Evolutionary conservation across 2,113 vertebrate genomes (phyloP), one percentile per base, ranked within the genome.

Genomic region (Onychostruthus taczanowskii): DNA sequence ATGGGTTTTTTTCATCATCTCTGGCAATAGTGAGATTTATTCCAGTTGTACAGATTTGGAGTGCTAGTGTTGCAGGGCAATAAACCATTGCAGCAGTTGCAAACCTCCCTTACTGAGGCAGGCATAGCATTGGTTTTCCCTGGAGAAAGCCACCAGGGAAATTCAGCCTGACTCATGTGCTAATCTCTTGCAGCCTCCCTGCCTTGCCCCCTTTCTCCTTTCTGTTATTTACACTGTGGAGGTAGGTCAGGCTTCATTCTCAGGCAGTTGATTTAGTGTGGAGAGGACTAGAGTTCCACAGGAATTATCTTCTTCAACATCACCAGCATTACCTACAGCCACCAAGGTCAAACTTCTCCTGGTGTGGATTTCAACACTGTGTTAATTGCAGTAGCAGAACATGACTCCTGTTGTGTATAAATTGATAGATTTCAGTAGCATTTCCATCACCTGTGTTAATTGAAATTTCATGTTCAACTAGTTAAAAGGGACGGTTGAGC

Each of bases 1-100:
- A 21, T 11, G 35, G 1, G 0, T 1, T 0, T 12, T 49, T 61
- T 41, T 83, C 39, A 76, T 62, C 17, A 8, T 92, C 50, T 97
- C 46, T 69, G 78, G 56, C 56, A 58, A 39, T 52, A 86, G 18
- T 33, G 58, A 75, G 82, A 79, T 90, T 81, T 69, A 9, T 78
- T 94, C 62, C 67, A 81, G 52, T 93, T 78, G 81, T 18, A 37
- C 49, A 83, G 77, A 74, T 85, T 23, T 92, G 93, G 88, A 96
- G 75, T 82, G 62, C 53, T 90, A 4, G 67, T 62, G 9, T 85
- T 95, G 49, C 44, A 64, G 37, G 26, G 75, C 53, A 64, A 5
- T 87, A 52, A 93, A 73, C 44, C 31, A 53, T 22, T 75, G 53
- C 39, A 49, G 62, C 79, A 89, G 92, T 93, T 96, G 88, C 5